Base-by-base conservation (phyloP, 1,140 invertebrate species). In the Penaeus chinensis region DNA sequence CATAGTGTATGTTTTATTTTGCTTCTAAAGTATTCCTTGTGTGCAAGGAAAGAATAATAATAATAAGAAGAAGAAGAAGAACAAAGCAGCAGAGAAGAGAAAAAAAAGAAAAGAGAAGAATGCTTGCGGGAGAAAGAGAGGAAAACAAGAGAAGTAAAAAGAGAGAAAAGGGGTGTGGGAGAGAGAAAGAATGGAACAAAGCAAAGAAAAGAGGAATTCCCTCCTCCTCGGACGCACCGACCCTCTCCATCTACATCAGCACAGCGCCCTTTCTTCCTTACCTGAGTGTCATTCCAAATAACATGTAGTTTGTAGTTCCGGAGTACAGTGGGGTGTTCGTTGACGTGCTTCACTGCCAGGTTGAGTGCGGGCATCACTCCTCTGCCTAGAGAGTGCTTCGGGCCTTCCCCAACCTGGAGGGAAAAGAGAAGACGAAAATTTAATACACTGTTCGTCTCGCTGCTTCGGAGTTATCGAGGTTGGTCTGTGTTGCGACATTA, bases 211-310 rank as follows among this genome's bases (percentile, higher is more conserved):
- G 8, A 16, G 16, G 18, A 71, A 71, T 13, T 11, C 11, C 66
- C 16, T 10, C 66, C 20, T 11, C 10, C n/a, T n/a, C 11, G 16
- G 18, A 42, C 20, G 10, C 27, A n/a, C 74, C 61, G 60, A 47
- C 1, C 20, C 62, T 74, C 42, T 20, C 37, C 20, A 32, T 32
- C 32, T 37, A 18, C 54, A 22, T 18, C 27, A 32, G 8, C 69
- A 10, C 69, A 24, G 62, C 27, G 91, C 77, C 47, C 42, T 54
- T 42, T 20, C 77, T 54, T n/a, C 27, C 89, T 77, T 62, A 98
- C 97, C 96, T 97, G 95, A 5, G 97, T 98, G 91, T 98, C 96
- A 92, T 98, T 98, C 96, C 96, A 98, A 95, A 96, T 96, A 94
- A 98, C 97, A 91, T 97, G 96, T 74, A 98, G 94, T 61, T 96